Evolutionary conservation across 2,888 invertebrate species (phyloP).

Genomic region (Phyllotreta striolata): DNA sequence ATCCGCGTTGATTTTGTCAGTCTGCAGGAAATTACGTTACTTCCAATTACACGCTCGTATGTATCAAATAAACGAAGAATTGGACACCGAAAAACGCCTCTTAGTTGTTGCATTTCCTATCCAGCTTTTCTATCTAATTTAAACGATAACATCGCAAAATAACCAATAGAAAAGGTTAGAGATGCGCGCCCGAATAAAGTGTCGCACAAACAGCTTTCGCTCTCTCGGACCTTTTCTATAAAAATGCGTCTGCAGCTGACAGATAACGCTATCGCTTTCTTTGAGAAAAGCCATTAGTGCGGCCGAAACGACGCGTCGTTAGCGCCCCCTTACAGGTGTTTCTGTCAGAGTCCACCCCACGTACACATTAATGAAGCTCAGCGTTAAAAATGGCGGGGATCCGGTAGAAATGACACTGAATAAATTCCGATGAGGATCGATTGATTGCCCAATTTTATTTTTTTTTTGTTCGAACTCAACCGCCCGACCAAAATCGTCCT

Average conservation of each 20-base stretch:
- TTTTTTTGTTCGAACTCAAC: conserved; percentile 4
- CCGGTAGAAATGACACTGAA: conserved; percentile 7
- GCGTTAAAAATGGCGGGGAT: conserved; percentile 11
- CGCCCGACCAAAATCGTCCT: too few relatives aligned
- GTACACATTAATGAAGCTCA: conserved; percentile 51
- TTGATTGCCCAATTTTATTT: conserved; percentile 21
- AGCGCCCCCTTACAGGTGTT: conserved; percentile 57
- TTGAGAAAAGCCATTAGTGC: conserved; percentile 56
- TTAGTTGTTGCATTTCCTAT: too few relatives aligned
- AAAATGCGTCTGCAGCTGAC: conserved; percentile 57
- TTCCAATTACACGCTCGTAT: conserved; percentile 14
- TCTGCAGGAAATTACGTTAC: conserved; percentile 17
- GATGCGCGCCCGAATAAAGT: conserved; percentile 38
- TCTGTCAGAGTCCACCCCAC: conserved; percentile 51
- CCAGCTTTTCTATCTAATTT: too few relatives aligned
- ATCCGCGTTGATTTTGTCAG: conserved; percentile 25
- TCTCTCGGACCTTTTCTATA: conserved; percentile 47
- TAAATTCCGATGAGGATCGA: conserved; percentile 15
- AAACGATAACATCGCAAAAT: conserved; percentile 28
- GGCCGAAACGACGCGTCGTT: conserved; percentile 56
- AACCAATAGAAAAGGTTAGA: conserved; percentile 36
- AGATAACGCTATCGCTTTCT: conserved; percentile 59
- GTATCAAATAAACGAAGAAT: too few relatives aligned
- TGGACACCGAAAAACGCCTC: too few relatives aligned
- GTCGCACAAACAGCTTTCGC: conserved; percentile 35